Base-by-base conservation (phyloP, 1,140 invertebrate species). In the Aphelenchoides fujianensis region DNA sequence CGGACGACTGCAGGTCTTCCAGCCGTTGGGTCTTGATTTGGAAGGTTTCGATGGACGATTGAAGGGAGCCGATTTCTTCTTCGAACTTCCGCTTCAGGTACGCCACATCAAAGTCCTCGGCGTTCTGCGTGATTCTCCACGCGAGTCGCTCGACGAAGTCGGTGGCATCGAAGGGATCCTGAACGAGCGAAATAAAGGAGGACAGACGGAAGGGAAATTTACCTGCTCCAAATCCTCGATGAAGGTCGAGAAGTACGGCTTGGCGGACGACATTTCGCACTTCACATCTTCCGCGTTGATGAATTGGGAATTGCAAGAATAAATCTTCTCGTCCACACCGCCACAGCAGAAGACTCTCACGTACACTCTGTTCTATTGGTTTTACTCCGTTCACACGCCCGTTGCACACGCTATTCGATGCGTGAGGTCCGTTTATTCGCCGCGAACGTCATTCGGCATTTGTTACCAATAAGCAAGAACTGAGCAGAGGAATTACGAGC, bases 91-190 rank as follows among this genome's bases (percentile, higher is more conserved):
- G 75, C 55, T 82, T 82, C 28, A 83, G 67, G 57, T 69, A 71
- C 2, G 74, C 73, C 2, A 79, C 80, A 67, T 84, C 80, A n/a
- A 72, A 62, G 23, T 76, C 66, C 9, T 68, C 68, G 5, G 76
- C 67, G 12, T 54, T 68, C 81, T 92, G 92, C 76, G 93, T 91
- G 37, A 93, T 92, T 81, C 93, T 89, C 91, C 94, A 95, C 69
- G 95, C 95, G 75, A 98, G 87, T 69, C 94, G 88, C 86, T 98
- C 95, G 0, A 98, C 94, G 89, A 98, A 98, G 82, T 97, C 94
- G 85, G 94, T 92, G 28, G 93, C 90, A 88, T 97, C 92, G 86
- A 97, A 98, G 0, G 94, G 93, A 84, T 97, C 93, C 92, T 89
- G 74, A 48, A 77, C 74, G 71, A 68, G 9, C 16, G n/a, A 31